Conservation (phyloP, 2,113 vertebrate genomes). For the Phyllostomus discolor region DNA sequence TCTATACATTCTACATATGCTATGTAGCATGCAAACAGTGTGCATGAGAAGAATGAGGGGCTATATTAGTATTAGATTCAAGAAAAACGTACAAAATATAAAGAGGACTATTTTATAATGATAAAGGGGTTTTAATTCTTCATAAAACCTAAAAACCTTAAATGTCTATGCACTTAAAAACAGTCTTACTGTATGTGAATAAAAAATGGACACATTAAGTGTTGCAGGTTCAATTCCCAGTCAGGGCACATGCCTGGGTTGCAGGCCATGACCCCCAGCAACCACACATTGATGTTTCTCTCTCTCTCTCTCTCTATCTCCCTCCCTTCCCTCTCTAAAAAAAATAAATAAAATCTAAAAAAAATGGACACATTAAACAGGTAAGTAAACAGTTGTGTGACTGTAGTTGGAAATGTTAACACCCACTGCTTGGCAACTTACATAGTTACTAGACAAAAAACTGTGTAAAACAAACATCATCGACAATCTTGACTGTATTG, state of each 20-base stretch:
- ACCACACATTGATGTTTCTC: too few relatives aligned
- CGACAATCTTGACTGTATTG: neutral
- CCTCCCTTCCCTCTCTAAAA: too few relatives aligned
- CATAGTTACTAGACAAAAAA: neutral
- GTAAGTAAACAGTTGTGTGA: neutral
- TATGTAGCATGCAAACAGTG: neutral
- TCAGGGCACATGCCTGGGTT: too few relatives aligned
- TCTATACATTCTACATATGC: too few relatives aligned
- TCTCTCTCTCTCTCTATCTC: too few relatives aligned
- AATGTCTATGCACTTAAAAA: neutral
- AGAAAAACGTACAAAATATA: neutral
- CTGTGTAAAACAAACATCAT: neutral
- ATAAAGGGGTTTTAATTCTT: neutral
- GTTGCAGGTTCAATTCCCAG: too few relatives aligned
- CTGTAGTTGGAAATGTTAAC: neutral
- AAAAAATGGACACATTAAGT: neutral
- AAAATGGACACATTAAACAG: neutral
- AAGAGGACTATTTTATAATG: neutral
- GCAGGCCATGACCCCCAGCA: too few relatives aligned
- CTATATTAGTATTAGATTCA: neutral
- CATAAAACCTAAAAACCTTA: neutral
- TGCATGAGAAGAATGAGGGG: neutral
- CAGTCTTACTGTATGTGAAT: neutral
- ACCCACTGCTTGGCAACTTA: neutral
- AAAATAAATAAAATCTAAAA: neutral